Evolutionary conservation across 2,888 invertebrate species (phyloP).

Genomic region (Strigamia maritima): DNA sequence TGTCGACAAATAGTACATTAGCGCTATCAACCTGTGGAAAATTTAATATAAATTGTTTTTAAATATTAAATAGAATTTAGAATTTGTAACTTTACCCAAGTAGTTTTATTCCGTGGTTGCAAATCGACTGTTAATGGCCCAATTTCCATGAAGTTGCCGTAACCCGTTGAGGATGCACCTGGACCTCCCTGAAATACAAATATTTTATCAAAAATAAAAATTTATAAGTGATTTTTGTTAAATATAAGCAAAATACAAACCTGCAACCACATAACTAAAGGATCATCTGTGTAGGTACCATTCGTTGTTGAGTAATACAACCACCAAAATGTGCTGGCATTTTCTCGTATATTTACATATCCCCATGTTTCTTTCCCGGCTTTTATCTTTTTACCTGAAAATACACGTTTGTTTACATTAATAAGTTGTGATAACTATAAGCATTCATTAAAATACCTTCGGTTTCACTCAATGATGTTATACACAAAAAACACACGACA

Average conservation of each 20-base stretch:
- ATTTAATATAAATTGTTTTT: not conserved
- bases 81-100: slow-evolving; percentile 62
- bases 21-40: slow-evolving; percentile 64
- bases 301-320: slow-evolving; percentile 70
- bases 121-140: slow-evolving; percentile 69
- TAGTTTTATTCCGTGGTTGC: slow-evolving; percentile 62
- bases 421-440: not conserved
- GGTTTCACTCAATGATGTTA: not conserved
- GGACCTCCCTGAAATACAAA: slow-evolving; percentile 70
- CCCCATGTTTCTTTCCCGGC: slow-evolving; percentile 65
- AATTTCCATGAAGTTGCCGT: slow-evolving; percentile 82
- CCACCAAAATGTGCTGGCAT: slow-evolving; percentile 85
- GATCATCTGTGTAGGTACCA: slow-evolving; percentile 61
- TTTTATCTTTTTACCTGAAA: slow-evolving; percentile 26
- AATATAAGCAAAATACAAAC: slow-evolving; percentile 45
- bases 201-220: too few relatives aligned
- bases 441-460: not conserved
- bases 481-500: not conserved
- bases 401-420: not conserved
- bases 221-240: too few relatives aligned
- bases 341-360: slow-evolving; percentile 67
- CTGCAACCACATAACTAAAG: slow-evolving; percentile 77
- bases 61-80: too few relatives aligned
- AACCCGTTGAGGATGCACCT: slow-evolving; percentile 73
- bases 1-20: slow-evolving; percentile 82